Evolutionary conservation across 2,797 vertebrate genomes (phyloP), one percentile per base, ranked within the genome.

Genomic region (Pangasius macronema): DNA sequence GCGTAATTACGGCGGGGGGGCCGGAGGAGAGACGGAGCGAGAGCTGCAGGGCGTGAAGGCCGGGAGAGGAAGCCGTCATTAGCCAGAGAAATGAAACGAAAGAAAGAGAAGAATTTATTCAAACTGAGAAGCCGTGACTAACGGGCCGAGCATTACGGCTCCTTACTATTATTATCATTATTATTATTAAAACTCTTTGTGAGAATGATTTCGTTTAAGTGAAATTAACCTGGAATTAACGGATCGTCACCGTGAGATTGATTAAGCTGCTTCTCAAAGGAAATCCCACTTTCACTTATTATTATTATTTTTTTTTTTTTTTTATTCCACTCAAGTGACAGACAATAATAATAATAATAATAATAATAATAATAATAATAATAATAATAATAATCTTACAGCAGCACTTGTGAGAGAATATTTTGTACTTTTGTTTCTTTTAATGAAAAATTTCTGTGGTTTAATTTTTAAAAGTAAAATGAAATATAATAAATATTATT

Each of bases 1-100:
- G 95, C 94, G 90, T 98, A 98, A 99, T 99, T 98, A 97, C 97
- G 95, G 96, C 95, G 96, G 97, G 96, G 92, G 92, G 92, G 93
- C 92, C 92, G 90, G 91, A 91, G 90, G 92, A 90, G 92, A 92
- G 36, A 72, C 27, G 36, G 18, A 22, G 49, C 10, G 39, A 13
- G 9, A 8, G 93, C 92, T 95, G 93, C 95, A 94, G 95, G 95
- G 95, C 94, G 89, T 90, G 95, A 95, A 96, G 94, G 96, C 95
- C 96, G 95, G 95, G 94, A 94, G 94, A 95, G 95, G 96, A 95
- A 95, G 95, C 93, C 95, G 95, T 95, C 94, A 94, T 96, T 96
- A 95, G 87, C 36, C 92, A 79, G 39, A 94, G 91, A 94, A 91
- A 83, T 59, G 73, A 73, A n/a, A 42, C 46, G 46, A 46, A 46